Evolutionary conservation across 2,113 vertebrate species (phyloP).

Genomic region (Lamprologus lemairii): DNA sequence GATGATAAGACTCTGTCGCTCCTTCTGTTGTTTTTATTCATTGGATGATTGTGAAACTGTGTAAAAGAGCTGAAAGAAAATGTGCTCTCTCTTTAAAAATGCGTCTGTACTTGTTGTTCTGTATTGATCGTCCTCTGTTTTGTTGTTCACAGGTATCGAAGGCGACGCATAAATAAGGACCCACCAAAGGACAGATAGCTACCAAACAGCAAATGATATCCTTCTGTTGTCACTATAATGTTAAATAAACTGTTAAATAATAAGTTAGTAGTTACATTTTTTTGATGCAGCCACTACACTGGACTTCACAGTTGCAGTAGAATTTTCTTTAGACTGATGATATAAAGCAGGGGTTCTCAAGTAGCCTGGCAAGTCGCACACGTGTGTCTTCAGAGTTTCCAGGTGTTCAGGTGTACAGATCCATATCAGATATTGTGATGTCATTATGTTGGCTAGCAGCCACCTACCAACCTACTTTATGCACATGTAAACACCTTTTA

Average conservation of each 20-base stretch:
- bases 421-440: background rate
- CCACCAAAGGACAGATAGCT: conserved; percentile 52
- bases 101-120: background rate
- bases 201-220: background rate
- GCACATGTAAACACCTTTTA: background rate
- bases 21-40: background rate
- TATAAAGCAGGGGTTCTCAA: background rate
- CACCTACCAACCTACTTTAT: background rate
- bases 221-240: background rate
- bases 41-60: background rate
- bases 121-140: background rate
- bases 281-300: background rate
- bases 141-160: conserved; percentile 50
- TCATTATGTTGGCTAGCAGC: background rate
- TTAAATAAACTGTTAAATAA: conserved; percentile 52
- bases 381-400: background rate
- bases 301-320: background rate
- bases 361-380: background rate
- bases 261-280: background rate
- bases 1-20: background rate
- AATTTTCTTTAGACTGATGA: background rate
- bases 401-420: background rate
- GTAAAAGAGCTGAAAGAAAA: background rate
- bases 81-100: background rate
- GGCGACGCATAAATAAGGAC: conserved; percentile 49